Conservation (phyloP, 2,113 vertebrate species). For the Pimephales promelas region DNA sequence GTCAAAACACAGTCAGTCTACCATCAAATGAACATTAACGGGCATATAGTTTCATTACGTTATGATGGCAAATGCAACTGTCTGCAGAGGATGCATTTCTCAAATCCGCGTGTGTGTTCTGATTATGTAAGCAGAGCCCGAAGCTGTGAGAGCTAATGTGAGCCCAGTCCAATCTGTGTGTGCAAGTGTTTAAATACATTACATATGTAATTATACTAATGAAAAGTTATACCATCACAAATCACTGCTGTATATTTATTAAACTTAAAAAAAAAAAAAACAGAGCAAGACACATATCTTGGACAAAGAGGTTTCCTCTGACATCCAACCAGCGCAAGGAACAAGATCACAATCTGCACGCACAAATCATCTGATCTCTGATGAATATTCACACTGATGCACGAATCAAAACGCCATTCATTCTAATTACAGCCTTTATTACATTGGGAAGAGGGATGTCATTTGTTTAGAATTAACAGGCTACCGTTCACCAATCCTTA, state of each 20-base stretch:
- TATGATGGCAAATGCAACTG: conserved; percentile 5
- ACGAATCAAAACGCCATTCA: conserved; percentile 58
- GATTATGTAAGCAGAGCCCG: neutral
- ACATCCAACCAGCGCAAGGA: conserved; percentile 62
- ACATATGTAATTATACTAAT: conserved; percentile 58
- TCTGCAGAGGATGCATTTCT: conserved; percentile 11
- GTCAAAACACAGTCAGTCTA: conserved; percentile 18
- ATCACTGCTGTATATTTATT: conserved; percentile 74
- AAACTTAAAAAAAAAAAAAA: conserved; percentile 62
- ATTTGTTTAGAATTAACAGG: conserved; percentile 58
- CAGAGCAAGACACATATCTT: conserved; percentile 71
- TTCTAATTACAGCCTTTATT: conserved; percentile 64
- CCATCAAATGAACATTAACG: conserved; percentile 39
- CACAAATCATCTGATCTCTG: conserved; percentile 43
- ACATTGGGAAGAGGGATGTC: conserved; percentile 53
- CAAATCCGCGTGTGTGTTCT: neutral
- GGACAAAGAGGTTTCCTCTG: conserved; percentile 64
- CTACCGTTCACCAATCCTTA: conserved; percentile 57
- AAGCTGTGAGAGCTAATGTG: neutral
- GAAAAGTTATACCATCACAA: conserved; percentile 69
- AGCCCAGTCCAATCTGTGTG: conserved; percentile 14
- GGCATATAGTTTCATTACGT: neutral
- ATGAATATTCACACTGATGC: conserved; percentile 46
- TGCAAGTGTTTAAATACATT: conserved; percentile 55
- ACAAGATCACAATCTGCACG: conserved; percentile 3